A percentile compares a stretch with the other conserved stretches of the same genome.
phyloP scores from a whole-genome alignment of 2,797 vertebrate genomes.

The Esox lucius region DNA sequence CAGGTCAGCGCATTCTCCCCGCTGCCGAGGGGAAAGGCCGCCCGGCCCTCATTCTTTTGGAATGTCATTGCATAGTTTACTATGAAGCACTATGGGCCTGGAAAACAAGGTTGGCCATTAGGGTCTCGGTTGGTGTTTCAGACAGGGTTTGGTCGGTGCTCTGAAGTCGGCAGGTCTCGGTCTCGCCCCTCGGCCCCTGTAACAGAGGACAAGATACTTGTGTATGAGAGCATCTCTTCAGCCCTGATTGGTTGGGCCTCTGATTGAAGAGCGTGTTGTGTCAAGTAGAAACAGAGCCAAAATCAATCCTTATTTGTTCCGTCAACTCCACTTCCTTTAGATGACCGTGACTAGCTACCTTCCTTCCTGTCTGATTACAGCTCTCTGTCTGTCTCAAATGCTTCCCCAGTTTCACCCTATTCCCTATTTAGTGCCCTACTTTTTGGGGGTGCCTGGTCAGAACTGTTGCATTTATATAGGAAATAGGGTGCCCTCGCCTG shows the following conservation, averaged over 20 bases:
- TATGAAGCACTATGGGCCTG: not conserved
- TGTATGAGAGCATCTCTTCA: not conserved
- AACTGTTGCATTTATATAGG: not conserved
- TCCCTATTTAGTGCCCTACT: not conserved
- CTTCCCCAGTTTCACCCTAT: not conserved
- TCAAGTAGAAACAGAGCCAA: slow-evolving; percentile 60
- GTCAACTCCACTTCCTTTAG: slow-evolving; percentile 64
- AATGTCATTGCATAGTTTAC: slow-evolving; percentile 14
- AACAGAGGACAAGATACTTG: not conserved
- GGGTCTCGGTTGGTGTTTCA: too few relatives aligned
- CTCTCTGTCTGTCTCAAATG: slow-evolving; percentile 30
- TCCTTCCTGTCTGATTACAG: slow-evolving; percentile 44
- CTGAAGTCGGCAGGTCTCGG: slow-evolving; percentile 30
- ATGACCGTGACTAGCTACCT: slow-evolving; percentile 58
- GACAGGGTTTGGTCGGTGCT: slow-evolving; percentile 39
- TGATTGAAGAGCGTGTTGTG: slow-evolving; percentile 51
- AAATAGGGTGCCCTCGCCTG: too few relatives aligned
- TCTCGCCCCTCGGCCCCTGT: slow-evolving; percentile 20
- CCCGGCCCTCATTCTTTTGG: too few relatives aligned
- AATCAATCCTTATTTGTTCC: slow-evolving; percentile 64
- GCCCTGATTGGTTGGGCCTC: slow-evolving; percentile 41
- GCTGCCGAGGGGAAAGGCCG: too few relatives aligned
- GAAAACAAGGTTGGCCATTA: not conserved
- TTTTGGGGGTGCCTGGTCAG: not conserved
- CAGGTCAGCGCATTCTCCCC: too few relatives aligned